phyloP scores from a whole-genome alignment of 2,888 invertebrate species.

The Drosophila infuscata region DNA sequence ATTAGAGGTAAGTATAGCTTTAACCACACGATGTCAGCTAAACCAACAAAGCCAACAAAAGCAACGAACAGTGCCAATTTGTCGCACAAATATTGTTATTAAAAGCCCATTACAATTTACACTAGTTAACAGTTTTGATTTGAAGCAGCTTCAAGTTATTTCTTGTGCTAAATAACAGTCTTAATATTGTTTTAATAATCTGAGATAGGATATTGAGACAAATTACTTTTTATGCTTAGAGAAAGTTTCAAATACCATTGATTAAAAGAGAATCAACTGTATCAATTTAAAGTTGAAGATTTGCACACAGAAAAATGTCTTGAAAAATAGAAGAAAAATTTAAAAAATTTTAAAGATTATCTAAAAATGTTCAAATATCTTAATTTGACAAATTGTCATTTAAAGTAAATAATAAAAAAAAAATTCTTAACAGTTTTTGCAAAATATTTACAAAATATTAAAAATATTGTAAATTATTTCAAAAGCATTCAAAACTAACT shows the following conservation, averaged over 20 bases:
- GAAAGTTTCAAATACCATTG: not conserved
- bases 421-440: not conserved
- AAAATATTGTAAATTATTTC: not conserved
- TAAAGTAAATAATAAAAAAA: not conserved
- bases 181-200: not conserved
- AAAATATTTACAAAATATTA: not conserved
- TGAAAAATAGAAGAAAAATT: not conserved
- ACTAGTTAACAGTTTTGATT: slow-evolving; percentile 6
- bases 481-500: not conserved
- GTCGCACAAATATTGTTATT: slow-evolving; percentile 60
- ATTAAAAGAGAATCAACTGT: not conserved
- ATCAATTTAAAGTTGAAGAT: not conserved
- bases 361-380: not conserved
- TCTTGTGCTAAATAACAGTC: not conserved
- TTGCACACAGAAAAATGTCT: not conserved
- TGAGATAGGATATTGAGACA: not conserved
- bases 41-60: slow-evolving; percentile 5
- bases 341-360: not conserved
- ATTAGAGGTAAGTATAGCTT: slow-evolving; percentile 77
- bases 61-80: slow-evolving; percentile 29
- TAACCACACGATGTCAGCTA: slow-evolving; percentile 1
- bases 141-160: not conserved
- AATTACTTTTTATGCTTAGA: not conserved
- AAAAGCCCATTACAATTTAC: slow-evolving; percentile 60
- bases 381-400: not conserved